A percentile compares a stretch with the other conserved stretches of the same genome.
Conservation (phyloP, 2,797 vertebrate species). For the Prunella strophiata region DNA sequence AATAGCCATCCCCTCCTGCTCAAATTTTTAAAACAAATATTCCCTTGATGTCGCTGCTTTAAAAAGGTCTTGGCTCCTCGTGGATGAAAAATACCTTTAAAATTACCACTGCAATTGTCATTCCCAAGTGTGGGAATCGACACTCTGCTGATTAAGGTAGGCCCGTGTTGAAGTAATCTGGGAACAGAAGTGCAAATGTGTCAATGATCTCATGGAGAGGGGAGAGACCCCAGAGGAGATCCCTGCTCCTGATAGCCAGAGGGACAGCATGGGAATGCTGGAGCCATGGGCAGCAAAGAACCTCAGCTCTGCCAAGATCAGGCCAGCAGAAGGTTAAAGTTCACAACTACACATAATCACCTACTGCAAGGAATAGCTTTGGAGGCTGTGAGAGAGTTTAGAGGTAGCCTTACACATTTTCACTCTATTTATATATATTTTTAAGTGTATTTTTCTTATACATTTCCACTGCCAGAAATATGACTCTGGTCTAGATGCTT, state of each 20-base stretch:
- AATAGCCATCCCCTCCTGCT: neutral
- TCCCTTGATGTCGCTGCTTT: neutral
- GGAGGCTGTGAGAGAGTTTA: neutral
- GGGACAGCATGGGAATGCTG: neutral
- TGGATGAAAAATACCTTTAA: neutral
- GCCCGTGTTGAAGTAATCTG: neutral
- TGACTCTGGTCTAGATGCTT: neutral
- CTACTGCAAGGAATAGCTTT: neutral
- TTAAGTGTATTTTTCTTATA: neutral
- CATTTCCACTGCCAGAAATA: neutral
- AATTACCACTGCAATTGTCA: neutral
- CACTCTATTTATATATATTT: neutral
- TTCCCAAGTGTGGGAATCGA: conserved; percentile 24
- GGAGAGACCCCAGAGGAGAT: neutral
- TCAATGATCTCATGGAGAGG: conserved; percentile 12
- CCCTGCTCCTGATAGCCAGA: neutral
- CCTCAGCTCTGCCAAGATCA: neutral
- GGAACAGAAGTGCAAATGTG: conserved; percentile 41
- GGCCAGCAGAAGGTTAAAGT: neutral
- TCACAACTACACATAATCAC: neutral
- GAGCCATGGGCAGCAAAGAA: neutral
- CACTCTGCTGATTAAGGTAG: conserved; percentile 1
- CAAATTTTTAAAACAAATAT: conserved; percentile 38
- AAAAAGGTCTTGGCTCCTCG: conserved; percentile 5
- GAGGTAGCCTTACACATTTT: neutral